Evolutionary conservation across 2,113 vertebrate genomes (phyloP), one percentile per base, ranked within the genome.

Genomic region (Engraulis encrasicolus): DNA sequence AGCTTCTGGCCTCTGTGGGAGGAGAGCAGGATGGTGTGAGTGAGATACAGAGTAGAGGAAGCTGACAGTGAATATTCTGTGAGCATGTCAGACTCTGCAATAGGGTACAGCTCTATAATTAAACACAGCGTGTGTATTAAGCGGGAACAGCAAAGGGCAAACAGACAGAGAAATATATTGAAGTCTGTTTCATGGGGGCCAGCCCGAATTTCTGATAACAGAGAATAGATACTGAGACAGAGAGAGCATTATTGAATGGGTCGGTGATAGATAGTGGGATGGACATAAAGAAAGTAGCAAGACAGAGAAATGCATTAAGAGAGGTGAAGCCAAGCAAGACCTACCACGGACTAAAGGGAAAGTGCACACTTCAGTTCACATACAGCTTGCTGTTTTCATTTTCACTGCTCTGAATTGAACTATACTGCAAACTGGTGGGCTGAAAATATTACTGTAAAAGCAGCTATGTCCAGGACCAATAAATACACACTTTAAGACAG

Each of bases 1-100:
- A 37, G 77, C 19, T 78, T 85, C 78, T 82, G 20, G 27, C 19
- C 19, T 20, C 80, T 50, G 78, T 58, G 81, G 27, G 14, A 74
- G 31, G 66, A 74, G 23, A 71, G 61, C 14, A 11, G 61, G 12
- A 34, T 31, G 27, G 61, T 23, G 58, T 23, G 58, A 66, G 23
- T 27, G 2, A 71, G 27, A 31, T 23, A 71, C 20, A 45, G 36
- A 52, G 19, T 74, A 37, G 78, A 79, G 9, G 40, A 9, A 9
- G 40, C 20, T n/a, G 54, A 58, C 20, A 4, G 54, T 58, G 54
- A 23, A 9, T 58, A n/a, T n/a, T n/a, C n/a, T 58, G 19, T n/a
- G 54, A 34, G 14, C 2, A 12, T 15, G 12, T 31, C 6, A 71
- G 61, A 34, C 66, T 34, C 12, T 31, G 23, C 27, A 34, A n/a